phyloP scores from a whole-genome alignment of 2,797 vertebrate species.

The Adelosebastes latens region DNA sequence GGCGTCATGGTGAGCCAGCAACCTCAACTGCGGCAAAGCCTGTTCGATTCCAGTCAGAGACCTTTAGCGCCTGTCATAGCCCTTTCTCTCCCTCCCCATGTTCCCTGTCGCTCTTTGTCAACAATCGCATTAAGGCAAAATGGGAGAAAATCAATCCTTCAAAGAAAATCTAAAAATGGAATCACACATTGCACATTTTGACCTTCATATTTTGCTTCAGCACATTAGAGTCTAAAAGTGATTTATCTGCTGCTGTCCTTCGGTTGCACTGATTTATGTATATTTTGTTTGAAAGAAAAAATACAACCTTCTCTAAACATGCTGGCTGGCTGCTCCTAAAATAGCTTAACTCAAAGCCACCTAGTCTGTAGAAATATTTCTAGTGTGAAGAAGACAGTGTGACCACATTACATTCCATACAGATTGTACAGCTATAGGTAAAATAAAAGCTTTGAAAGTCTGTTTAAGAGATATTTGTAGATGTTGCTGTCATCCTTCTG shows the following conservation, averaged over 20 bases:
- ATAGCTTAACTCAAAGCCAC: not conserved
- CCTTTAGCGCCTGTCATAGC: conserved; percentile 41
- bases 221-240: not conserved
- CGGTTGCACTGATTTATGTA: not conserved
- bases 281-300: not conserved
- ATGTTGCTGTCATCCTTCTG: conserved; percentile 35
- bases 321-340: not conserved
- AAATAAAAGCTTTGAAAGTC: conserved; percentile 36
- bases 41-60: conserved; percentile 39
- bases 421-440: conserved; percentile 10
- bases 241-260: not conserved
- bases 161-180: not conserved
- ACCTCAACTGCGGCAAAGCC: conserved; percentile 32
- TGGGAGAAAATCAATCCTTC: not conserved
- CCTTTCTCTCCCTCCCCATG: not conserved
- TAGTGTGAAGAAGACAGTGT: not conserved
- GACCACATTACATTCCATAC: conserved; percentile 1
- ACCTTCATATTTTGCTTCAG: not conserved
- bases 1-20: conserved; percentile 46
- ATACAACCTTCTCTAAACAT: not conserved
- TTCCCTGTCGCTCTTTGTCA: conserved; percentile 19
- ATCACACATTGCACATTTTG: not conserved
- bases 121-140: conserved; percentile 3
- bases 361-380: not conserved
- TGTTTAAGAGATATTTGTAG: conserved; percentile 16